Base-by-base conservation (phyloP, 2,797 vertebrate species). In the Cygnus olor region DNA sequence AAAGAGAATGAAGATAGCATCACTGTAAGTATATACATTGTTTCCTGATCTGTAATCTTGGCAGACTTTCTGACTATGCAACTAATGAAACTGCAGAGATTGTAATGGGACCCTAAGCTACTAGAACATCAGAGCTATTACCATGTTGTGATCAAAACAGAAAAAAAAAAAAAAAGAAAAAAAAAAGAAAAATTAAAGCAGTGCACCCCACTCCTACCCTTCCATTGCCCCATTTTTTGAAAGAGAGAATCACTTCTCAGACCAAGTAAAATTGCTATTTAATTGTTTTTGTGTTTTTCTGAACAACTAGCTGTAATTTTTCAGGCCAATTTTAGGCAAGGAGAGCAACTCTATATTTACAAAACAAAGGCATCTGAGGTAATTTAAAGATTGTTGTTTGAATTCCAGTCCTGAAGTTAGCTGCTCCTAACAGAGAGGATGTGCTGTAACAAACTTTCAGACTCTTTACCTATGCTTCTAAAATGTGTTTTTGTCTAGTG, bases 1-100 rank as follows among this genome's bases (percentile, higher is more conserved):
- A 97, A 97, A 93, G 93, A 96, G 2, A 98, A 97, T 86, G 98
- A 99, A 97, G 99, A 99, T 91, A 98, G 98, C 96, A 98, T 99
- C 65, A 99, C 99, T 96, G 99, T 99, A 98, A 99, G 99, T 99
- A 87, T 60, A 81, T 64, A 85, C 30, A 38, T 78, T 71, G 61
- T 88, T 97, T 87, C 72, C 64, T 95, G 53, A 47, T 86, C 69
- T 80, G 54, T 64, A 53, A 80, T 81, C 65, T 84, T 54, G 71
- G 80, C 3, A 25, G 84, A 66, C 51, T 80, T 78, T 51, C 86
- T 76, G 28, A 9, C 45, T 86, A 4, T 24, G 20, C 10, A 61
- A 71, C 42, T 80, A 15, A 40, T 1, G 69, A 71, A 44, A 47
- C 24, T 66, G 24, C 0, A 16, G 30, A 36, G 53, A 8, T 32